Base-by-base conservation (phyloP, 2,797 vertebrate species). In the Gymnodraco acuticeps region DNA sequence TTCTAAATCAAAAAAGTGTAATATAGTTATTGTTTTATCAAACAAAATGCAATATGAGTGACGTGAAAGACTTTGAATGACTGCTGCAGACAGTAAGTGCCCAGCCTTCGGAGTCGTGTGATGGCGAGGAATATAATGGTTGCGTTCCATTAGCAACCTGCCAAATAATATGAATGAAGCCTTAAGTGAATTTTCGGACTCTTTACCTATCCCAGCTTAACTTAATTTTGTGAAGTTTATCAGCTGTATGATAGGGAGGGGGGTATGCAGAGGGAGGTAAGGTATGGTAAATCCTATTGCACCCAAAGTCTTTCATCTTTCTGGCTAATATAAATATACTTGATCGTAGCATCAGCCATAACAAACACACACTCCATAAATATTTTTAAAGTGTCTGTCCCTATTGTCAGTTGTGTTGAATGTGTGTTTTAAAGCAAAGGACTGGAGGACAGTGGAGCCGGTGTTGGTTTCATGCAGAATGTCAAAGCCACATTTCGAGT, bases 141-240 rank as follows among this genome's bases (percentile, higher is more conserved):
- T 77, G 70, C 79, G 80, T 70, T 41, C 42, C 47, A 12, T 82
- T 64, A 81, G 81, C 80, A 74, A 79, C 42, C 62, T 82, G 82
- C 78, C 90, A 90, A 89, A 85, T 80, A 64, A 87, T 75, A 84
- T 59, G 73, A 88, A 89, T 76, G 42, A 87, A 88, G 93, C 92
- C 92, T 93, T 94, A 94, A 93, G 81, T 86, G 83, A 92, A 88
- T 88, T 88, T 75, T 84, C 70, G 72, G 73, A 86, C 0, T 50
- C 78, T 82, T 70, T 75, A 3, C 87, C 75, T 69, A 38, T 63
- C 68, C 73, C 80, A 78, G 77, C 77, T 84, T 43, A 4, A 71
- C 75, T 78, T 77, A 10, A 66, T 84, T 83, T 71, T 68, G 46
- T 80, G 19, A 75, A 52, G 68, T 84, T 82, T 68, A 52, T 80